phyloP scores from a whole-genome alignment of 2,888 invertebrate species.

The Philereme vetulata region DNA sequence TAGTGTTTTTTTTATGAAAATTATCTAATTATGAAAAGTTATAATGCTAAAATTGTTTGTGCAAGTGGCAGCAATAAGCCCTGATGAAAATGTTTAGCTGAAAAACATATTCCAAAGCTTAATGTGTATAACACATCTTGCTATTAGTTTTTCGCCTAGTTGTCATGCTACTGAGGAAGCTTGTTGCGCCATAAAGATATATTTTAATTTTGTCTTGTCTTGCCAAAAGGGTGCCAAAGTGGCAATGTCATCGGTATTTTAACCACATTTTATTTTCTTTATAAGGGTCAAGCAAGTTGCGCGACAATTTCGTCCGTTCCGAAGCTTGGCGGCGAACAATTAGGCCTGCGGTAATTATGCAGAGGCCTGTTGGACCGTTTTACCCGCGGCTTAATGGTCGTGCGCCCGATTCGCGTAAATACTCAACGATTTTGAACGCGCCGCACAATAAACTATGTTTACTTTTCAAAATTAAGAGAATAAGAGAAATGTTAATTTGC shows the following conservation, averaged over 20 bases:
- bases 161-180: no score
- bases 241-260: neutral
- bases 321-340: conserved; percentile 59
- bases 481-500: conserved; percentile 15
- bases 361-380: conserved; percentile 59
- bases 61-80: no score
- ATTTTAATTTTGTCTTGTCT: neutral
- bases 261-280: conserved; percentile 2
- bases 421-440: conserved; percentile 48
- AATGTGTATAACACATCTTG: no score
- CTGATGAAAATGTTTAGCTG: no score
- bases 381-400: conserved; percentile 59
- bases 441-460: conserved; percentile 41
- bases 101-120: no score
- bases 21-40: no score
- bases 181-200: no score
- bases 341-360: conserved; percentile 69
- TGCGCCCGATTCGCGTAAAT: conserved; percentile 62
- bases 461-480: conserved; percentile 37
- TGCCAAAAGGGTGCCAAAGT: neutral
- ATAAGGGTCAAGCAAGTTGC: conserved; percentile 15
- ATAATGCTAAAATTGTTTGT: no score
- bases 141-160: no score
- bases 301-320: conserved; percentile 49
- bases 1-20: no score